phyloP scores from a whole-genome alignment of 2,888 invertebrate species.

The Himalopsyche anomala region DNA sequence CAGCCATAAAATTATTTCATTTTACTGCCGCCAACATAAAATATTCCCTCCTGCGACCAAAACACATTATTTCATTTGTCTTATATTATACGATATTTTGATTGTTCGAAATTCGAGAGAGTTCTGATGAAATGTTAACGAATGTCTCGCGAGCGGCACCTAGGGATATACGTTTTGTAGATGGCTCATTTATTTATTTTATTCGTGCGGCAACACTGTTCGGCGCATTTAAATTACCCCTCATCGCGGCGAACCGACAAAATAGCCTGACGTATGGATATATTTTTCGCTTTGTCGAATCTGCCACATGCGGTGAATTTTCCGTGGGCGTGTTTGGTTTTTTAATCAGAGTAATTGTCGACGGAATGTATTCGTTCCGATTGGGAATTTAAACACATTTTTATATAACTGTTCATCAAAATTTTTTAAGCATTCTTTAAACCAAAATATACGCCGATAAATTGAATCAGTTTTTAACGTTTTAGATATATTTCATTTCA shows the following conservation, averaged over 20 bases:
- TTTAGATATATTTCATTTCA: too few species aligned
- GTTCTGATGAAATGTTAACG: neutral
- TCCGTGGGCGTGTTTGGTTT: slow-evolving; percentile 16
- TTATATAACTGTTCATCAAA: too few species aligned
- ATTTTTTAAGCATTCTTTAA: too few species aligned
- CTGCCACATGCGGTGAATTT: slow-evolving; percentile 19
- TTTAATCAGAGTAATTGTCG: slow-evolving; percentile 27
- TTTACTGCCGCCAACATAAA: neutral
- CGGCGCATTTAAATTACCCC: slow-evolving; percentile 34
- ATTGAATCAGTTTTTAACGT: too few species aligned
- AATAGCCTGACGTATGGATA: neutral
- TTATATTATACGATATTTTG: neutral
- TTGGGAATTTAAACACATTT: too few species aligned
- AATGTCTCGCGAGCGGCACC: neutral
- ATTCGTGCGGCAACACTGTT: slow-evolving; percentile 31
- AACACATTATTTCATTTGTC: neutral
- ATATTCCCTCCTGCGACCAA: neutral
- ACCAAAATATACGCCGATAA: too few species aligned
- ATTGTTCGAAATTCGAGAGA: slow-evolving; percentile 5
- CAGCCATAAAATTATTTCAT: neutral
- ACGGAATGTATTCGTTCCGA: neutral
- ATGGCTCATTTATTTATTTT: slow-evolving; percentile 29
- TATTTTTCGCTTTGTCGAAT: slow-evolving; percentile 5
- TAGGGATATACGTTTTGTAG: neutral
- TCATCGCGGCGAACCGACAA: slow-evolving; percentile 26